Base-by-base conservation (phyloP, 2,888 invertebrate genomes). In the Drosophila mettleri region DNA sequence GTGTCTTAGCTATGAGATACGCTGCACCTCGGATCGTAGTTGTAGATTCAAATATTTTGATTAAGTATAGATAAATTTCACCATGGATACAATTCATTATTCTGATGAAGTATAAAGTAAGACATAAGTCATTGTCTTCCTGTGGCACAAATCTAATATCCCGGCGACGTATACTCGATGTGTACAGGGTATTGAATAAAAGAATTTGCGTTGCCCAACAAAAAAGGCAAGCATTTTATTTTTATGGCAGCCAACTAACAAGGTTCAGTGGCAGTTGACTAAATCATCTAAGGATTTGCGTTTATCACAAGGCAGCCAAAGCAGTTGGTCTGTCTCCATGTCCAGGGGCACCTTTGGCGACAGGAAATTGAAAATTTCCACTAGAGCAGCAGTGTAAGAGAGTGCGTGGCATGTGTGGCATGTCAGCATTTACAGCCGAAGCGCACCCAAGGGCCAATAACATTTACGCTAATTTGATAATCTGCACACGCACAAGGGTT, bases 401-500 rank as follows among this genome's bases (percentile, higher is more conserved):
- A 45, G 53, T 48, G 53, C 31, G 55, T 51, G 71, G 77, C 74
- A 78, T 84, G 79, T 81, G 71, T 66, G 81, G 72, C 70, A 72
- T 74, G 78, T 69, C 69, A 73, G 67, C 78, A 75, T 76, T 68
- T 36, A 53, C 27, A 61, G 52, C 38, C 41, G 49, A 57, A 62
- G 45, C 58, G 39, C 39, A 63, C 67, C 82, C 70, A 62, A 64
- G 65, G 81, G 76, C 80, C 85, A 82, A 86, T 84, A 83, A 85
- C 85, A 86, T 78, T 86, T 80, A 78, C 82, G 80, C 86, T 88
- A 89, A 89, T 89, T 88, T 85, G 85, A 89, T 89, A 87, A 89
- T 88, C 86, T 88, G 74, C 80, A 88, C 83, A 86, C 88, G 86
- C 86, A 87, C 88, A 86, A 72, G 69, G 74, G 64, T 70, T 65